phyloP scores from a whole-genome alignment of 2,797 vertebrate species.

The Clarias pachynema region DNA sequence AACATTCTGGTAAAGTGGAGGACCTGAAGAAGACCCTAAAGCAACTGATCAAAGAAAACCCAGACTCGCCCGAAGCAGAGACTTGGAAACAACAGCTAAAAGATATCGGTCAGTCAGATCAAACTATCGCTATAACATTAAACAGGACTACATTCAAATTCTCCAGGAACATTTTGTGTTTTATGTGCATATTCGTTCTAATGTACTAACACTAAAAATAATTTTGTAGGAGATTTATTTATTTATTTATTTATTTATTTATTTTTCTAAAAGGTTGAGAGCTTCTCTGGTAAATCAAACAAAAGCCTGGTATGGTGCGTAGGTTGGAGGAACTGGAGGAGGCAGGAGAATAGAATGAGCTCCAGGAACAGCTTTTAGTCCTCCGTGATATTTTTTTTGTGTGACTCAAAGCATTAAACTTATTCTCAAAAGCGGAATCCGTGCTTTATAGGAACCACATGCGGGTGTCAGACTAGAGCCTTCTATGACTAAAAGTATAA shows the following conservation, averaged over 20 bases:
- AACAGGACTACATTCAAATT: not conserved
- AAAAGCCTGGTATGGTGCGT: conserved; percentile 28
- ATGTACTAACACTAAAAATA: conserved; percentile 9
- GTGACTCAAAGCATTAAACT: conserved; percentile 32
- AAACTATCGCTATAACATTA: not conserved
- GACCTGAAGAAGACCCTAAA: conserved; percentile 85
- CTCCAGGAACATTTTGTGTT: not conserved
- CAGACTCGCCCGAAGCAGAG: conserved; percentile 88
- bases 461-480: conserved; percentile 26
- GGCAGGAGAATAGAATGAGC: conserved; percentile 15
- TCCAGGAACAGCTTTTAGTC: conserved; percentile 30
- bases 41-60: conserved; percentile 85
- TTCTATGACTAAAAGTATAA: not conserved
- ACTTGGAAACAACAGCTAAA: conserved; percentile 90
- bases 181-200: not conserved
- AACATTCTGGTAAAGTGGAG: conserved; percentile 88
- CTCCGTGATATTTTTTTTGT: conserved; percentile 19
- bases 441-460: conserved; percentile 33
- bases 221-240: not conserved
- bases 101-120: conserved; percentile 83
- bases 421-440: conserved; percentile 32
- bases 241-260: not conserved
- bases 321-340: conserved; percentile 29
- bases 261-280: conserved; percentile 19
- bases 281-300: conserved; percentile 19